Evolutionary conservation across 2,113 vertebrate genomes (phyloP).

Genomic region (Rhombomys opimus): DNA sequence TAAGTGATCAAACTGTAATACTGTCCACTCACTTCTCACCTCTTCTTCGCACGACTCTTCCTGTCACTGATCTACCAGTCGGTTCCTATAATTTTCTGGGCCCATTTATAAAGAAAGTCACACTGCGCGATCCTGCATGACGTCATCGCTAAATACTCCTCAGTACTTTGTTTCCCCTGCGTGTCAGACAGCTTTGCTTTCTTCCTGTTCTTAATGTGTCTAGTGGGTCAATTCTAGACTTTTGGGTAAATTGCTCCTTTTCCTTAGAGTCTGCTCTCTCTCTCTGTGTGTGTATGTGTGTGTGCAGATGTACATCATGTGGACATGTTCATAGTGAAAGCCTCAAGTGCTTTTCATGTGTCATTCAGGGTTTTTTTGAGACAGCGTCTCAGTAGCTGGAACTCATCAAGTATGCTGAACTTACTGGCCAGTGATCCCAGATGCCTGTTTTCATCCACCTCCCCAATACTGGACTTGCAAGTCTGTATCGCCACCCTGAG

Average conservation of each 20-base stretch:
- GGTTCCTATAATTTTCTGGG: not conserved
- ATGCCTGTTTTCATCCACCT: too few species aligned
- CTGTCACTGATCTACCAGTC: not conserved
- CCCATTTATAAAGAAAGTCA: not conserved
- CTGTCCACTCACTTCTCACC: not conserved
- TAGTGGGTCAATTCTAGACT: not conserved
- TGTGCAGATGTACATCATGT: too few species aligned
- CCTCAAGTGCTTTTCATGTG: not conserved
- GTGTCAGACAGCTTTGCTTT: not conserved
- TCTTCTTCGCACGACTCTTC: not conserved
- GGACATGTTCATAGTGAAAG: not conserved
- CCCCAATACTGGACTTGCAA: not conserved
- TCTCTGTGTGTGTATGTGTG: not conserved
- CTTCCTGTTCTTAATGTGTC: not conserved
- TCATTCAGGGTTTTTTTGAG: not conserved
- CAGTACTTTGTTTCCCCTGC: not conserved
- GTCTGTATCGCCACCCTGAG: too few species aligned
- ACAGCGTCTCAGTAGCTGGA: not conserved
- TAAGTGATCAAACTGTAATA: not conserved
- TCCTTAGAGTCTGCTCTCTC: not conserved
- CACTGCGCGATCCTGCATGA: not conserved
- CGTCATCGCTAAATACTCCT: not conserved
- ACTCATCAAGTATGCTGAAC: not conserved
- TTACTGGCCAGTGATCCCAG: not conserved
- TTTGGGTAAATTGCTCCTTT: not conserved